Evolutionary conservation across 2,888 invertebrate species (phyloP).

Genomic region (Troides oblongomaculatus): DNA sequence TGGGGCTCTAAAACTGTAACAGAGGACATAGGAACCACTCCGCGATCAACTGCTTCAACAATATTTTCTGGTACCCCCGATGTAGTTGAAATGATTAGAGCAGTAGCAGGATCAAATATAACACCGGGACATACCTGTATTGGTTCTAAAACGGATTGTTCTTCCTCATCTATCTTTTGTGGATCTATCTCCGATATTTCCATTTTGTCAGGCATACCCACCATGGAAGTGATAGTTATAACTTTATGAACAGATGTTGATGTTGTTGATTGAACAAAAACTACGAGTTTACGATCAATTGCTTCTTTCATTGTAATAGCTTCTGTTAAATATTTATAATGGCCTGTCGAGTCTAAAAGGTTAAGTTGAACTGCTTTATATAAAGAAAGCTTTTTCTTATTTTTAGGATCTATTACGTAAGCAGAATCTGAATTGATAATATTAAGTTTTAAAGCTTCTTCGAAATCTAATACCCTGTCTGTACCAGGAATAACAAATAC

Average conservation of each 20-base stretch:
- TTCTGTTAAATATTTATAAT: constrained; percentile 80
- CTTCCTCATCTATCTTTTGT: constrained; percentile 46
- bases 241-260: constrained; percentile 79
- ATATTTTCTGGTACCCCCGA: constrained; percentile 86
- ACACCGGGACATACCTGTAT: constrained; percentile 86
- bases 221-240: constrained; percentile 86
- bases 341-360: constrained; percentile 88
- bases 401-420: constrained; percentile 87
- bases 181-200: constrained; percentile 81
- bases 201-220: constrained; percentile 85
- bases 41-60: constrained; percentile 87
- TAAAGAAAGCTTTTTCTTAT: constrained; percentile 84
- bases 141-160: constrained; percentile 81
- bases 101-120: constrained; percentile 89
- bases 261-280: constrained; percentile 78
- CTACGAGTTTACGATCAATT: constrained; percentile 82
- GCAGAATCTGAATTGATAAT: constrained; percentile 93
- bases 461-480: constrained; percentile 89
- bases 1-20: constrained; percentile 86
- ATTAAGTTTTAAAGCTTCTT: constrained; percentile 91
- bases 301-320: constrained; percentile 87
- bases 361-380: constrained; percentile 87
- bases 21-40: constrained; percentile 83
- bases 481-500: constrained; percentile 92
- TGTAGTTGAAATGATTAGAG: constrained; percentile 86